These are phyloP conservation scores for Misgurnus mizolepis DNA, from an alignment of 2,113 vertebrate genomes.

Conservation along the genomic window DNA sequence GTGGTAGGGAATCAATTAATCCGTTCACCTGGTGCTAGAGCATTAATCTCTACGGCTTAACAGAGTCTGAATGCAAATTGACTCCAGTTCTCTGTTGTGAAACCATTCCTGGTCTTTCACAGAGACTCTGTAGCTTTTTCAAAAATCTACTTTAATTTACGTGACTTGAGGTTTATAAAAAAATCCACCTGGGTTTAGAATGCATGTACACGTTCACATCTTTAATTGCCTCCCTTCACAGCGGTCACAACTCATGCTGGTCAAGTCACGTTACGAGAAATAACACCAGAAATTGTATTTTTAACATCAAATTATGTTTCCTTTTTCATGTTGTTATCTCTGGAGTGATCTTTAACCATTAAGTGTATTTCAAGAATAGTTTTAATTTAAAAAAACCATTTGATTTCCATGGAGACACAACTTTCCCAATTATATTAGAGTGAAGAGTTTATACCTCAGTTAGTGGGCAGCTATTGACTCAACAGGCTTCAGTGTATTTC, in stretches of 20 bases:
- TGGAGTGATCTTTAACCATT: conserved; percentile 3
- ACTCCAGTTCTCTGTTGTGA: not conserved
- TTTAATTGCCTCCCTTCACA: conserved; percentile 37
- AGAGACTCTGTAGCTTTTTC: not conserved
- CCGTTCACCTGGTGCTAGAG: conserved; percentile 18
- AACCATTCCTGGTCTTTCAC: not conserved
- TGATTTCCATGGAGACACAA: conserved; percentile 46
- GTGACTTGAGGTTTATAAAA: not conserved
- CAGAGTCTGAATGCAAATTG: conserved; percentile 5
- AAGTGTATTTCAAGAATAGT: conserved; percentile 20
- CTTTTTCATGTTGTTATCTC: not conserved
- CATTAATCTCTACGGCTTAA: conserved; percentile 16
- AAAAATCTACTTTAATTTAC: conserved; percentile 17
- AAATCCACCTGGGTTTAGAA: conserved; percentile 8
- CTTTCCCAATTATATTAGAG: conserved; percentile 37
- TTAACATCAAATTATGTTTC: not conserved
- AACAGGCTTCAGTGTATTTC: conserved; percentile 23
- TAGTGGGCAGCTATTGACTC: conserved; percentile 5
- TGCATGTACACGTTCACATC: not conserved
- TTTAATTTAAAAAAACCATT: conserved; percentile 25
- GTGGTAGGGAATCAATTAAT: conserved; percentile 30
- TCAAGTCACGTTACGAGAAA: not conserved
- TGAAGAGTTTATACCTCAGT: conserved; percentile 23
- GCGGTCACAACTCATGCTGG: conserved; percentile 7
- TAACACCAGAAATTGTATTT: not conserved